These are phyloP conservation scores for Plusia festucae DNA, from an alignment of 2,888 invertebrate genomes.

Conservation along the genomic window DNA sequence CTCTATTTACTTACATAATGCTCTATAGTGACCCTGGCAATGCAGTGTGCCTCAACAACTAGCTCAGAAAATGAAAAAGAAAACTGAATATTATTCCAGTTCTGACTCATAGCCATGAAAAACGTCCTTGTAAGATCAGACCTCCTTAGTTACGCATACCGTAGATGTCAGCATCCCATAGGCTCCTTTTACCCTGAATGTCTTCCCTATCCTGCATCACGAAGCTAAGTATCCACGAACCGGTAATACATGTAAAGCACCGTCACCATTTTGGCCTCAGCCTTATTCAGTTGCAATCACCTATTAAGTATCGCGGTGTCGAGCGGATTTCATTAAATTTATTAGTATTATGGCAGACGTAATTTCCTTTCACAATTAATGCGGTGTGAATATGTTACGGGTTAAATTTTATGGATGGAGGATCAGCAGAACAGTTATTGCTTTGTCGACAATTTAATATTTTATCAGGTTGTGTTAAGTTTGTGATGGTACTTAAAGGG, in stretches of 20 bases:
- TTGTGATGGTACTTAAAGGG: background rate
- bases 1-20: too few species aligned
- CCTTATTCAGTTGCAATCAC: conserved; percentile 35
- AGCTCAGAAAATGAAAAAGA: too few species aligned
- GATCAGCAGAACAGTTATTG: conserved; percentile 15
- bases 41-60: too few species aligned
- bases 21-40: too few species aligned
- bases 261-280: conserved; percentile 3
- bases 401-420: conserved; percentile 20
- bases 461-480: background rate
- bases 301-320: conserved; percentile 28
- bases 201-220: too few species aligned
- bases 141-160: too few species aligned
- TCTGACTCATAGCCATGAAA: too few species aligned
- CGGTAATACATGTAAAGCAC: background rate
- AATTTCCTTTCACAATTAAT: conserved; percentile 46
- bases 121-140: too few species aligned
- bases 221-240: too few species aligned
- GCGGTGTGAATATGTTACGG: conserved; percentile 22
- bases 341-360: conserved; percentile 45
- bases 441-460: background rate
- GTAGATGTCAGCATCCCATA: too few species aligned
- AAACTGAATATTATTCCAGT: too few species aligned
- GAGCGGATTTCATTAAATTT: conserved; percentile 58
- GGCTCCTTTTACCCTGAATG: too few species aligned